Conservation (phyloP, 1,140 invertebrate species). For the Centruroides sculpturatus region DNA sequence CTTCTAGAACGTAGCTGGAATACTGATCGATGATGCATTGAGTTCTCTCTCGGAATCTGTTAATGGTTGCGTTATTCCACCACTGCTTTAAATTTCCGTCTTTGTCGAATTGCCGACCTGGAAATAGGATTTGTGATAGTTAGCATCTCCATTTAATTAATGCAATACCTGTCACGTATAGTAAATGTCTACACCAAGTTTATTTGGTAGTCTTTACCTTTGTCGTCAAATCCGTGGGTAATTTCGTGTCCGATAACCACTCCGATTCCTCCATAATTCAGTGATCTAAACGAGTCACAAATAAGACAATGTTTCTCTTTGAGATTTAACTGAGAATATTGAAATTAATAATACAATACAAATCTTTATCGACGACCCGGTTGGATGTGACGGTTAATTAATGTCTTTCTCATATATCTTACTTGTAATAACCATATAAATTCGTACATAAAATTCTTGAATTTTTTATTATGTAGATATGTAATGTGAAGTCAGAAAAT, state of each 20-base stretch:
- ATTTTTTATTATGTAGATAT: too few relatives aligned
- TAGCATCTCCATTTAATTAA: too few relatives aligned
- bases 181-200: too few relatives aligned
- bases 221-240: slow-evolving; percentile 38
- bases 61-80: slow-evolving; percentile 92
- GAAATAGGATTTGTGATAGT: slow-evolving; percentile 1
- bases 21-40: slow-evolving; percentile 96
- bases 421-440: too few relatives aligned
- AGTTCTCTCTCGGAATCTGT: slow-evolving; percentile 70
- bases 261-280: slow-evolving; percentile 46
- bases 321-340: too few relatives aligned
- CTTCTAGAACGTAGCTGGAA: slow-evolving; percentile 47
- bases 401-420: too few relatives aligned
- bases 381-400: too few relatives aligned
- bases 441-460: too few relatives aligned
- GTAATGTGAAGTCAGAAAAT: too few relatives aligned
- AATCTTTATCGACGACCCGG: too few relatives aligned
- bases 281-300: slow-evolving; percentile 22
- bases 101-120: slow-evolving; percentile 86
- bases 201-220: slow-evolving; percentile 30
- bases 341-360: too few relatives aligned
- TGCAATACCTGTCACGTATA: too few relatives aligned
- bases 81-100: slow-evolving; percentile 94
- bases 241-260: slow-evolving; percentile 47
- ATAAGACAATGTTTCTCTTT: background rate